These are phyloP conservation scores for Dicranocentrus wangi DNA, from an alignment of 2,888 invertebrate species.

Conservation along the genomic window DNA sequence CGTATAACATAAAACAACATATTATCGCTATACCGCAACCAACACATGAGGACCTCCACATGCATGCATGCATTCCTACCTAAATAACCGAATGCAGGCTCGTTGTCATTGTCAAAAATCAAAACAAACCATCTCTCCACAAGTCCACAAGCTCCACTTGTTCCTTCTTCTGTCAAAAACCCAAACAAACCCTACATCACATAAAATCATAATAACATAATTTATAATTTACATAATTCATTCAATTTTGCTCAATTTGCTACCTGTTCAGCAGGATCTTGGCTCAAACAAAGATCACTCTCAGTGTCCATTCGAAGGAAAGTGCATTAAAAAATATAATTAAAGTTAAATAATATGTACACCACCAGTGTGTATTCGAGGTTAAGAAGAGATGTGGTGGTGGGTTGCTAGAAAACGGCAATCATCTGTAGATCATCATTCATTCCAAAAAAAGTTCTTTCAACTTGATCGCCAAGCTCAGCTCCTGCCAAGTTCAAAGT, in stretches of 20 bases:
- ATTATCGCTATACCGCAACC: too few species aligned
- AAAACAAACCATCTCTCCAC: slow-evolving; percentile 13
- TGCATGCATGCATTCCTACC: too few species aligned
- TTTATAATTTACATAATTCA: neutral
- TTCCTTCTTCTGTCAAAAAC: slow-evolving; percentile 42
- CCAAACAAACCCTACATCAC: slow-evolving; percentile 39
- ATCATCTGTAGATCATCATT: neutral
- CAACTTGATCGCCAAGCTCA: too few species aligned
- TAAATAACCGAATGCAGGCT: neutral
- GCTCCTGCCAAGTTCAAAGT: too few species aligned
- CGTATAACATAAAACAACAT: too few species aligned
- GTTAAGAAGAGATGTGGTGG: neutral
- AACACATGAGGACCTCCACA: too few species aligned
- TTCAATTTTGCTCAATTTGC: neutral
- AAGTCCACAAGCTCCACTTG: neutral
- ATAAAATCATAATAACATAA: neutral
- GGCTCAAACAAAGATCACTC: too few species aligned
- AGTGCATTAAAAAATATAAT: neutral
- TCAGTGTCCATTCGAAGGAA: too few species aligned
- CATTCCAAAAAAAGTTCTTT: too few species aligned
- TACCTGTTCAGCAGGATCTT: too few species aligned
- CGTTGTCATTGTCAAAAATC: slow-evolving; percentile 11
- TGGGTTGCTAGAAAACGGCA: neutral
- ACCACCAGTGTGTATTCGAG: too few species aligned
- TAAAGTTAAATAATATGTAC: neutral